A percentile compares a stretch with the other conserved stretches of the same genome.
These are phyloP conservation scores for Tipula unca DNA, from an alignment of 2,888 invertebrate species.

Conservation along the genomic window DNA sequence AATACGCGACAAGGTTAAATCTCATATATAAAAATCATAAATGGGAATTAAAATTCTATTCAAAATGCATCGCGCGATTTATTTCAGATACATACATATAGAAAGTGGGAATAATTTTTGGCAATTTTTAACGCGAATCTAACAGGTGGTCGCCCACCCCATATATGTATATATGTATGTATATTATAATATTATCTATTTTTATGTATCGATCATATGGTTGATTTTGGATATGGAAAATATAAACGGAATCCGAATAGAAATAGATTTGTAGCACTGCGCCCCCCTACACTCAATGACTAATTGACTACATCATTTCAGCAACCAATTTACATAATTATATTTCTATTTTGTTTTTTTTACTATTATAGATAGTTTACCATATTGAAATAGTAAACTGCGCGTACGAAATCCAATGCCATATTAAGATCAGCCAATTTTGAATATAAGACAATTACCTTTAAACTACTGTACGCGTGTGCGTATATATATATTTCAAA, in stretches of 20 bases:
- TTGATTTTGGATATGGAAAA: neutral
- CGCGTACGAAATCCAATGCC: neutral
- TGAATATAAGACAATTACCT: neutral
- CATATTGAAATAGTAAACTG: neutral
- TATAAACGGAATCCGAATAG: neutral
- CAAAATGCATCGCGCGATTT: neutral
- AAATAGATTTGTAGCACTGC: neutral
- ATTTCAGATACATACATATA: neutral
- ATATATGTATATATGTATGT: neutral
- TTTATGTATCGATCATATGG: neutral
- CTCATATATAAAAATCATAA: neutral
- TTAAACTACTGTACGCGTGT: neutral
- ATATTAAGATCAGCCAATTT: neutral
- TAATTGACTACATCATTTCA: constrained; percentile 8
- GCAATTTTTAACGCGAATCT: neutral
- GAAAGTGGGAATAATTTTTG: neutral
- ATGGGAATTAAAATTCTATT: neutral
- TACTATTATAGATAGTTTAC: neutral
- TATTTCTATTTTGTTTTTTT: no score
- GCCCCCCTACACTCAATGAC: neutral
- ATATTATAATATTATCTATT: neutral
- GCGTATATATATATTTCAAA: neutral
- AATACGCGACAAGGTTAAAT: neutral
- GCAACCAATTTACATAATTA: neutral
- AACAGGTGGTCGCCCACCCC: neutral